phyloP scores from a whole-genome alignment of 64 coral and sea anemone species.

The Catalaphyllia jardinei region DNA sequence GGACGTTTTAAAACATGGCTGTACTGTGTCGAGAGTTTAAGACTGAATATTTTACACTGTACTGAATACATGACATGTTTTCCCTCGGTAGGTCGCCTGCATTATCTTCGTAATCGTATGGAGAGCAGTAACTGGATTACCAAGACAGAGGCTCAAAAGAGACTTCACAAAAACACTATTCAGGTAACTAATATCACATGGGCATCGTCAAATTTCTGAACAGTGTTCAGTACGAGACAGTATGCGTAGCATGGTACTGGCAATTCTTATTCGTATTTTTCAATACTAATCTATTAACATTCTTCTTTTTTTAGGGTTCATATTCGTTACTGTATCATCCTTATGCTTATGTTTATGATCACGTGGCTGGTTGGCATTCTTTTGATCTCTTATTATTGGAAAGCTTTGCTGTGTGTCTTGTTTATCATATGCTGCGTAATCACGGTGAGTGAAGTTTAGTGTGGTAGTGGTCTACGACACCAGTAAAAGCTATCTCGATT shows the following conservation, averaged over 20 bases:
- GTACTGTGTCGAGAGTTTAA: not conserved
- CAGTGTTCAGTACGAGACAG: no score
- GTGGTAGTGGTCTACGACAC: not conserved
- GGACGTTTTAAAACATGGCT: no score
- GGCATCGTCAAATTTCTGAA: no score
- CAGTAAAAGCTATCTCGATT: not conserved
- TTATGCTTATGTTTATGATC: conserved; percentile 69
- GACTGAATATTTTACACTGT: not conserved
- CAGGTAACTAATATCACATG: conserved; percentile 41
- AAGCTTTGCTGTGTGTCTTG: conserved; percentile 67
- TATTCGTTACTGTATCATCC: conserved; percentile 73
- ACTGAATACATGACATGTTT: no score
- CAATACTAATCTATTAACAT: not conserved
- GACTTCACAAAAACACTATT: conserved; percentile 79
- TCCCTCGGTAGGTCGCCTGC: no score
- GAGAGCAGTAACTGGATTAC: conserved; percentile 61
- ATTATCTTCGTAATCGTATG: conserved; percentile 69
- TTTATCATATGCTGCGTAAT: conserved; percentile 76
- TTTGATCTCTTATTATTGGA: conserved; percentile 36
- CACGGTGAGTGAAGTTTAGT: conserved; percentile 59
- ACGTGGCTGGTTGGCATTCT: conserved; percentile 78
- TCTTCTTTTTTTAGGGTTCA: conserved; percentile 58
- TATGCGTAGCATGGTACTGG: not conserved
- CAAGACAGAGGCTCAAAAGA: conserved; percentile 62
- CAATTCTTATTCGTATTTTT: not conserved